phyloP scores from a whole-genome alignment of 1,140 invertebrate species.

The Aphaenogaster floridana region DNA sequence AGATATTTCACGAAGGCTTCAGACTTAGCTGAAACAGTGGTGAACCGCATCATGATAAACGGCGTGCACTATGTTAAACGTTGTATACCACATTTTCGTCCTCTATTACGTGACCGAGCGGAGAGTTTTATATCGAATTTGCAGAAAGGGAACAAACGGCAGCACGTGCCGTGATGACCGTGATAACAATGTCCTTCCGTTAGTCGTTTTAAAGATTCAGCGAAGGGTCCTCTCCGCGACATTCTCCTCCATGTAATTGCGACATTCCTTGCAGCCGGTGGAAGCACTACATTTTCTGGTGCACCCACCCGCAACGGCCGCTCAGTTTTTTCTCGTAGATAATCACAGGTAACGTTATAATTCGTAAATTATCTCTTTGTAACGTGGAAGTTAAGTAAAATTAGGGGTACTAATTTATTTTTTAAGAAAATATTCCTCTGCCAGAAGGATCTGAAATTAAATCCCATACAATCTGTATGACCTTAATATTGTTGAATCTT shows the following conservation, averaged over 20 bases:
- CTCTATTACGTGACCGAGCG: neutral
- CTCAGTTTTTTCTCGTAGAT: constrained; percentile 41
- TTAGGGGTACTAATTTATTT: constrained; percentile 1
- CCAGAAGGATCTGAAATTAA: neutral
- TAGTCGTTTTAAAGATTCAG: constrained; percentile 10
- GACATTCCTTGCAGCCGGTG: constrained; percentile 12
- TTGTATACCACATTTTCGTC: constrained; percentile 1
- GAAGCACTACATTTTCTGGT: constrained; percentile 31
- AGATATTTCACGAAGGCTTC: constrained; percentile 20
- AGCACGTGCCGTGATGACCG: neutral
- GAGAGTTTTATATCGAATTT: neutral
- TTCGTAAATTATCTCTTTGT: constrained; percentile 13
- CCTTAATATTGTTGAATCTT: neutral
- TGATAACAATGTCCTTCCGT: constrained; percentile 28
- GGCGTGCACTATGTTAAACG: neutral
- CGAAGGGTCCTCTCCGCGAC: constrained; percentile 8
- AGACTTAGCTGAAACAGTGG: neutral
- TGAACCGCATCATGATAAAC: constrained; percentile 17
- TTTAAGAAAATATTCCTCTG: neutral
- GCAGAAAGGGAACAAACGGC: neutral
- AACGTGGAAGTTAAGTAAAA: constrained; percentile 28
- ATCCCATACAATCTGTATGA: neutral
- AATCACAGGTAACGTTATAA: constrained; percentile 55
- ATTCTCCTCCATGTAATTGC: constrained; percentile 27
- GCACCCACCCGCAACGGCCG: constrained; percentile 57